A percentile compares a stretch with the other conserved stretches of the same genome.
Evolutionary conservation across 2,888 invertebrate species (phyloP).

Genomic region (Zonitis immaculata): DNA sequence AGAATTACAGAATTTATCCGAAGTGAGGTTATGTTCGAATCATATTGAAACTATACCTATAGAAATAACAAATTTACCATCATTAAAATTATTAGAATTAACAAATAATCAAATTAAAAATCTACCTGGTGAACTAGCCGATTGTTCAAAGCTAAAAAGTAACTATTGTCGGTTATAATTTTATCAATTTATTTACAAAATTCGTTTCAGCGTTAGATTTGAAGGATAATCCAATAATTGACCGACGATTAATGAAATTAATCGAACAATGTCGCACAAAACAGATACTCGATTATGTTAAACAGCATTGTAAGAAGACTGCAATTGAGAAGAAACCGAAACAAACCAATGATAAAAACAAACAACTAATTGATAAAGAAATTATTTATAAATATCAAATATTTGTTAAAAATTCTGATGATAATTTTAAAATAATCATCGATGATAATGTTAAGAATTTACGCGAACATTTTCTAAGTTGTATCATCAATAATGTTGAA

Average conservation of each 20-base stretch:
- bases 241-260: conserved; percentile 68
- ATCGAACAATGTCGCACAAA: conserved; percentile 71
- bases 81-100: conserved; percentile 66
- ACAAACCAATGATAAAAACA: conserved; percentile 31
- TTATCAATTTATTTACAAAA: conserved; percentile 9
- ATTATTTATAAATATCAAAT: conserved; percentile 34
- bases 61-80: conserved; percentile 54
- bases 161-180: conserved; percentile 20
- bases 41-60: conserved; percentile 58
- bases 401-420: conserved; percentile 42
- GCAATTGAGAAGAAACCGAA: conserved; percentile 35
- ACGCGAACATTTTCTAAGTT: conserved; percentile 68
- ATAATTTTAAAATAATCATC: conserved; percentile 54
- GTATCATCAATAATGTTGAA: conserved; percentile 61
- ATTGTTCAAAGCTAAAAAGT: conserved; percentile 70
- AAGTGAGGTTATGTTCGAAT: conserved; percentile 63
- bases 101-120: conserved; percentile 62
- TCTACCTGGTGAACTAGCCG: conserved; percentile 66
- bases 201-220: conserved; percentile 61
- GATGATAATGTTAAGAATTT: conserved; percentile 53
- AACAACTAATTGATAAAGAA: conserved; percentile 23
- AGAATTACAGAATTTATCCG: conserved; percentile 57
- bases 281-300: conserved; percentile 71
- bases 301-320: conserved; percentile 58
- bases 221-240: conserved; percentile 68